Percentiles rank a stretch among this genome's conserved stretches.
Evolutionary conservation across 1,140 invertebrate species (phyloP).

Genomic region (Neodiprion fabricii): DNA sequence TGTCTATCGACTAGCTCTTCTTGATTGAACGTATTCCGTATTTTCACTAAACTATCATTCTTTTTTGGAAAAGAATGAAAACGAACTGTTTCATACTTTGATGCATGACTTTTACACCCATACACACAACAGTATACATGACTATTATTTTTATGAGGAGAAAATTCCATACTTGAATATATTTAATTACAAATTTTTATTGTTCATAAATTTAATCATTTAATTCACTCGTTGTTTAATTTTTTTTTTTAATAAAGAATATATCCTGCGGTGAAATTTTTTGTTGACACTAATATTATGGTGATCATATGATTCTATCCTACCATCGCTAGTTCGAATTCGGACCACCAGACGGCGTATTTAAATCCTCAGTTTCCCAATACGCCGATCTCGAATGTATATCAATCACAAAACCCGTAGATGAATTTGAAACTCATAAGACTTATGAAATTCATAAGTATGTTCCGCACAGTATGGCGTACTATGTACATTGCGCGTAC

Average conservation of each 20-base stretch:
- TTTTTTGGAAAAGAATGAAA: slow-evolving; percentile 10
- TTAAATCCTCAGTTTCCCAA: slow-evolving; percentile 12
- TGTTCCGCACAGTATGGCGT: too few relatives aligned
- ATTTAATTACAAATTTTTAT: too few relatives aligned
- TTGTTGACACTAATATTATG: background rate
- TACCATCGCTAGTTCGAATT: slow-evolving; percentile 14
- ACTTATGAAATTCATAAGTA: too few relatives aligned
- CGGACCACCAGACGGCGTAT: slow-evolving; percentile 9
- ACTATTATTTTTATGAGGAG: slow-evolving; percentile 5
- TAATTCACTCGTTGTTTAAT: too few relatives aligned
- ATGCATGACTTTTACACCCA: slow-evolving; percentile 16
- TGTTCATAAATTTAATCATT: too few relatives aligned
- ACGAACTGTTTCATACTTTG: slow-evolving; percentile 9
- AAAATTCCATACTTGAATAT: background rate
- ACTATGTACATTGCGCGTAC: too few relatives aligned
- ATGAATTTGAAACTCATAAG: too few relatives aligned
- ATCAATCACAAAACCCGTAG: too few relatives aligned
- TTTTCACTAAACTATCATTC: slow-evolving; percentile 8
- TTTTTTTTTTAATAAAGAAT: too few relatives aligned
- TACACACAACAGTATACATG: slow-evolving; percentile 12
- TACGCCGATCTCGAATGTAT: too few relatives aligned
- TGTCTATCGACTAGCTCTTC: slow-evolving; percentile 14
- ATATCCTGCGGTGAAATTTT: background rate
- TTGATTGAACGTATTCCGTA: slow-evolving; percentile 13
- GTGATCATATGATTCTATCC: too few relatives aligned